phyloP scores from a whole-genome alignment of 2,888 invertebrate species.

The Pheosia gnoma region DNA sequence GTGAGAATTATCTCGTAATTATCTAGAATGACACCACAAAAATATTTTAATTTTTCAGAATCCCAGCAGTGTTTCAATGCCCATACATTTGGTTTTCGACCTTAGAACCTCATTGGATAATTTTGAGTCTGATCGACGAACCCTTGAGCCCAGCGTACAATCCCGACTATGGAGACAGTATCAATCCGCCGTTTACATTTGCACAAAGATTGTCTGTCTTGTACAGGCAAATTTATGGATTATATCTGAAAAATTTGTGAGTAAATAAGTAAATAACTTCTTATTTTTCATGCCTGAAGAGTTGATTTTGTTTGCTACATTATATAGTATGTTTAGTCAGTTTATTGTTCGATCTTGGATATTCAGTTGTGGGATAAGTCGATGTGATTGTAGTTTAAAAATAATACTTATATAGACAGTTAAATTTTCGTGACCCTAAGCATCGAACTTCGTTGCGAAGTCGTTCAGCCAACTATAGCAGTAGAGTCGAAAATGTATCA shows the following conservation, averaged over 20 bases:
- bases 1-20: too few species aligned
- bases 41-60: slow-evolving; percentile 36
- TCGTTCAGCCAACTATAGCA: too few species aligned
- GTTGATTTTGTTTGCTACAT: background rate
- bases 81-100: slow-evolving; percentile 58
- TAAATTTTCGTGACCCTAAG: too few species aligned
- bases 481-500: too few species aligned
- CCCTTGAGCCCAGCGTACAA: slow-evolving; percentile 45
- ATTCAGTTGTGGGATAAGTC: too few species aligned
- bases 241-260: slow-evolving; percentile 14
- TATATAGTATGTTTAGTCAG: background rate
- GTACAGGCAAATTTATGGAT: slow-evolving; percentile 10
- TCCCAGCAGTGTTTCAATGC: slow-evolving; percentile 49
- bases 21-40: too few species aligned
- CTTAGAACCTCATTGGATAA: slow-evolving; percentile 45
- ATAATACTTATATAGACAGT: too few species aligned
- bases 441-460: too few species aligned
- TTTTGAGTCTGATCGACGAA: slow-evolving; percentile 44
- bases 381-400: too few species aligned
- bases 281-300: background rate
- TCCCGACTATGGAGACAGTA: slow-evolving; percentile 20
- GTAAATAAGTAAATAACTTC: slow-evolving; percentile 5
- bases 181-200: slow-evolving; percentile 47
- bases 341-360: too few species aligned
- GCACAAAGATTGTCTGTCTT: slow-evolving; percentile 29